Conservation (phyloP, 2,888 invertebrate genomes). For the Venusia cambrica region DNA sequence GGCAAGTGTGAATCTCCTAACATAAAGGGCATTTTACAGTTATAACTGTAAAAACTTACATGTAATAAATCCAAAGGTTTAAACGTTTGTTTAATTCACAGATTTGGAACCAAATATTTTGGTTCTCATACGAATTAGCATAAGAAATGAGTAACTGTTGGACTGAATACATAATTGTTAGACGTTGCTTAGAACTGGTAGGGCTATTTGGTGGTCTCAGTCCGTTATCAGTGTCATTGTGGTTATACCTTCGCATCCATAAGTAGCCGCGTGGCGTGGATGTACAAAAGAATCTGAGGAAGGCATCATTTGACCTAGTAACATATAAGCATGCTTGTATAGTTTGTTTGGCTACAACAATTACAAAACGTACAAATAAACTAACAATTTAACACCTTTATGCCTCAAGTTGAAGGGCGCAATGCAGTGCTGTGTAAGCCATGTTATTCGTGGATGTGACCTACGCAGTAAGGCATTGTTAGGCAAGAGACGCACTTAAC, state of each 20-base stretch:
- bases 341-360: too few species aligned
- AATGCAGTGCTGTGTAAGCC: too few species aligned
- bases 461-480: too few species aligned
- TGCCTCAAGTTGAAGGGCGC: too few species aligned
- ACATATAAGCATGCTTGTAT: too few species aligned
- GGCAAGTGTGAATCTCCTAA: slow-evolving; percentile 19
- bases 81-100: slow-evolving; percentile 21
- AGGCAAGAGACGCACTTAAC: too few species aligned
- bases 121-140: slow-evolving; percentile 45
- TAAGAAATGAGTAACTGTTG: slow-evolving; percentile 55
- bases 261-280: too few species aligned
- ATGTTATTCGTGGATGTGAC: too few species aligned
- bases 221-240: slow-evolving; percentile 15
- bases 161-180: slow-evolving; percentile 50
- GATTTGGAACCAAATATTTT: slow-evolving; percentile 32
- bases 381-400: too few species aligned
- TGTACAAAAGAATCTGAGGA: too few species aligned
- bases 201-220: slow-evolving; percentile 11
- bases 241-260: neutral
- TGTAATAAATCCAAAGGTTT: slow-evolving; percentile 21
- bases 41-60: slow-evolving; percentile 24
- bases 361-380: too few species aligned
- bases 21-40: slow-evolving; percentile 29
- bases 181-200: slow-evolving; percentile 11
- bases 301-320: too few species aligned